Conservation (phyloP, 2,113 vertebrate genomes). For the Brienomyrus longianalis region DNA sequence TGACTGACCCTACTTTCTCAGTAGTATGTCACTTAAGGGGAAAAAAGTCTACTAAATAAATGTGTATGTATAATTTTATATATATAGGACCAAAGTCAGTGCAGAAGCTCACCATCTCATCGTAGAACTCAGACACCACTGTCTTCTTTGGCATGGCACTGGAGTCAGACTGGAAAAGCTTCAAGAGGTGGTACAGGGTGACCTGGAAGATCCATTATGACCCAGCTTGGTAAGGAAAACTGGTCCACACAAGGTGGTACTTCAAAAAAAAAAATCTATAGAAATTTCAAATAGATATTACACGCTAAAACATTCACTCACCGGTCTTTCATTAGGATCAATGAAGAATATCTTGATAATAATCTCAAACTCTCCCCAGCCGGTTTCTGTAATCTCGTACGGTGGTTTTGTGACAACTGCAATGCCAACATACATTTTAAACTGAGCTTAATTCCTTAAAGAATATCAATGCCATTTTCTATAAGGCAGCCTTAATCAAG, state of each 20-base stretch:
- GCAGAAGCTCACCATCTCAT: constrained; percentile 81
- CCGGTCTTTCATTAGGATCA: constrained; percentile 94
- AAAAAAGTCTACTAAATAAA: too few relatives aligned
- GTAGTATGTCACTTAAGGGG: too few relatives aligned
- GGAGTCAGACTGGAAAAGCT: constrained; percentile 95
- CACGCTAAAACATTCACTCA: constrained; percentile 56
- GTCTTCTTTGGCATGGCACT: constrained; percentile 97
- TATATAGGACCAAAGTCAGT: background rate
- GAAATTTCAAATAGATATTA: background rate
- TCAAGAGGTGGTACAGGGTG: constrained; percentile 91
- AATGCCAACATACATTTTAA: constrained; percentile 28
- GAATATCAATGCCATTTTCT: background rate
- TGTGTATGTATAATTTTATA: too few relatives aligned
- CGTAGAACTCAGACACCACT: constrained; percentile 97
- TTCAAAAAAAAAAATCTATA: background rate
- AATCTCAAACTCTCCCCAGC: constrained; percentile 99
- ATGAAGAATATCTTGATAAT: constrained; percentile 99
- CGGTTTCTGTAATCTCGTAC: constrained; percentile 96
- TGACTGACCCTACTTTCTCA: too few relatives aligned
- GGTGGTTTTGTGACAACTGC: constrained; percentile 96
- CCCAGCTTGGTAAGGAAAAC: background rate
- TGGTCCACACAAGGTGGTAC: background rate
- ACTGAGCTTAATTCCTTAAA: background rate
- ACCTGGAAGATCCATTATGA: constrained; percentile 59
- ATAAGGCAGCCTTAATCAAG: background rate